These are phyloP conservation scores for Neosilurus hyrtlii DNA, from an alignment of 2,797 vertebrate species.

Conservation along the genomic window DNA sequence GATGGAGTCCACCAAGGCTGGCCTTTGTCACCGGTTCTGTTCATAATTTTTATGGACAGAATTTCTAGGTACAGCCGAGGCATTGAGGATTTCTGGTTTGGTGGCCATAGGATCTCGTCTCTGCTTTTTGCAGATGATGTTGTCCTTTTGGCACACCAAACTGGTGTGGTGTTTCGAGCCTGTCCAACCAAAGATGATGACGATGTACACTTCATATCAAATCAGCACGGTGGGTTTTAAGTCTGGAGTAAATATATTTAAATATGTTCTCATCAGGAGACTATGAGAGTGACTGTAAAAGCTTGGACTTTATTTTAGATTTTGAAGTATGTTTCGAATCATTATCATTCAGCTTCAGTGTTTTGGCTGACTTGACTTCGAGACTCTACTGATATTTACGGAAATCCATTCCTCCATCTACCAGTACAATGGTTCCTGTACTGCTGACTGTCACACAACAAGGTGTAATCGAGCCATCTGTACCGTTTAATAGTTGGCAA, in stretches of 20 bases:
- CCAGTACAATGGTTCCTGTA: not conserved
- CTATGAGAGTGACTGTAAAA: not conserved
- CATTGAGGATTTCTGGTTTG: no score
- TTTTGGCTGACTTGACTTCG: not conserved
- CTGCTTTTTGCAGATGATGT: no score
- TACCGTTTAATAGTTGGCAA: not conserved
- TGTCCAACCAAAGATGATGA: no score
- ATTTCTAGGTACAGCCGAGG: no score
- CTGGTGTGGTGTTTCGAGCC: no score
- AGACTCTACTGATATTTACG: not conserved
- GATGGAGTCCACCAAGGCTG: no score
- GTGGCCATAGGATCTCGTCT: no score
- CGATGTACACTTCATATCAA: no score
- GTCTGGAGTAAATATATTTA: not conserved
- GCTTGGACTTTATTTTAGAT: not conserved
- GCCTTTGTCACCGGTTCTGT: no score
- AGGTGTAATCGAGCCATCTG: not conserved
- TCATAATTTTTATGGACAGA: no score
- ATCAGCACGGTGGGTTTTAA: no score
- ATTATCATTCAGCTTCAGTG: not conserved
- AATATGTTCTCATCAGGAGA: not conserved
- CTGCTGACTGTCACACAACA: not conserved
- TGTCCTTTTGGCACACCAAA: no score
- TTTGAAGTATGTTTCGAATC: not conserved
- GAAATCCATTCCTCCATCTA: not conserved